Conservation (phyloP, 2,113 vertebrate species). For the Thalassarche chlororhynchos region DNA sequence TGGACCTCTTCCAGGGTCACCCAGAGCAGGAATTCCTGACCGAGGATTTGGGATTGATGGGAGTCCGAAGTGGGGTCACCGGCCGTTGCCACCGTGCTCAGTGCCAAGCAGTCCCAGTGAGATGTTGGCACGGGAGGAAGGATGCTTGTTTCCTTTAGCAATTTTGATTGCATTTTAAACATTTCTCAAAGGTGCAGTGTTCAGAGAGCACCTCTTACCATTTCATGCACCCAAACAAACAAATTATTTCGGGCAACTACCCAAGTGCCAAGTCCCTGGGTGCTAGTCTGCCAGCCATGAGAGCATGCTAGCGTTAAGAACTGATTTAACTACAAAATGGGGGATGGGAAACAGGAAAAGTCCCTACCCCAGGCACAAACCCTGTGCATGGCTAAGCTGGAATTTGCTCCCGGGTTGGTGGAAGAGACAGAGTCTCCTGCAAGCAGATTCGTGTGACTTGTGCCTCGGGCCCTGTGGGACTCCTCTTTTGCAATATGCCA, state of each 20-base stretch:
- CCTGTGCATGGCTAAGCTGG: accelerated
- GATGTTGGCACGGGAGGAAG: neutral
- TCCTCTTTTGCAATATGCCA: neutral
- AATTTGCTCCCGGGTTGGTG: neutral
- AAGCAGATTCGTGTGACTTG: neutral
- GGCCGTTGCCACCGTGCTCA: neutral
- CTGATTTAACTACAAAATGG: neutral
- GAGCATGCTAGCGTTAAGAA: neutral
- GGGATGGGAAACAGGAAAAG: neutral
- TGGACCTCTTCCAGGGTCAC: neutral
- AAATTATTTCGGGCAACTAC: neutral
- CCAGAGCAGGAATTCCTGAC: neutral
- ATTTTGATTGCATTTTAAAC: neutral
- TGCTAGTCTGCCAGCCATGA: accelerated
- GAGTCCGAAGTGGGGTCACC: too few species aligned
- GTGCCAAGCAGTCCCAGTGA: neutral
- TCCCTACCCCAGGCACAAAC: neutral
- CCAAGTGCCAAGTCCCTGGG: neutral
- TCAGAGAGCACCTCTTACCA: neutral
- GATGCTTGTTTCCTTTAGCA: neutral
- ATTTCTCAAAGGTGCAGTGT: neutral
- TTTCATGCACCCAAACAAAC: neutral
- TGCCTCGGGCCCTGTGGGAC: neutral
- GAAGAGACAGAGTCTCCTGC: neutral
- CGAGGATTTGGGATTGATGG: neutral